Evolutionary conservation across 2,888 invertebrate species (phyloP).

Genomic region (Acrocyrtus sp.): DNA sequence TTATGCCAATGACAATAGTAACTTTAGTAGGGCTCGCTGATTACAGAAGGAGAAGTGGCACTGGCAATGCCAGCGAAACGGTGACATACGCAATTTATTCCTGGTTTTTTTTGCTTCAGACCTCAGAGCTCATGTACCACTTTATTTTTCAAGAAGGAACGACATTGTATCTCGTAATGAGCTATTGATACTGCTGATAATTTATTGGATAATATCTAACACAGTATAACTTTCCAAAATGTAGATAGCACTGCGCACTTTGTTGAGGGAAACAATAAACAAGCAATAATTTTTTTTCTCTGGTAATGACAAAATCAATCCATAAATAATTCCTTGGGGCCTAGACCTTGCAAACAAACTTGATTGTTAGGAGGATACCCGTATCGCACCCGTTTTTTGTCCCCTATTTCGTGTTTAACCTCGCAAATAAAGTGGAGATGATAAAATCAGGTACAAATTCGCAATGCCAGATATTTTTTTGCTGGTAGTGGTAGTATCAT

Average conservation of each 20-base stretch:
- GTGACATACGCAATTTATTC: conserved; percentile 36
- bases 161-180: conserved; percentile 37
- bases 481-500: background rate
- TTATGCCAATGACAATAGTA: background rate
- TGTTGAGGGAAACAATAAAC: background rate
- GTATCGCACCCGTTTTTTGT: conserved; percentile 39
- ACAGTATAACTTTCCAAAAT: conserved; percentile 14
- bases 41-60: no score
- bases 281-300: background rate
- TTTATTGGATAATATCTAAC: conserved; percentile 14
- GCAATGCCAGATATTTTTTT: conserved; percentile 5
- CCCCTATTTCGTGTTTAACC: conserved; percentile 2
- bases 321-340: conserved; percentile 10
- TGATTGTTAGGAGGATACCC: conserved; percentile 27
- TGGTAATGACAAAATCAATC: background rate
- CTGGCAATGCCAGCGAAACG: background rate
- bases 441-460: background rate
- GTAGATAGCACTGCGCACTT: background rate
- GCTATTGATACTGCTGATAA: conserved; percentile 29
- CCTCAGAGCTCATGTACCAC: background rate
- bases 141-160: background rate
- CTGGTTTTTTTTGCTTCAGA: conserved; percentile 26
- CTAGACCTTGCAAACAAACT: conserved; percentile 21
- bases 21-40: no score
- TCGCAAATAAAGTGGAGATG: background rate